Evolutionary conservation across 2,113 vertebrate genomes (phyloP).

Genomic region (Nipponia nippon): DNA sequence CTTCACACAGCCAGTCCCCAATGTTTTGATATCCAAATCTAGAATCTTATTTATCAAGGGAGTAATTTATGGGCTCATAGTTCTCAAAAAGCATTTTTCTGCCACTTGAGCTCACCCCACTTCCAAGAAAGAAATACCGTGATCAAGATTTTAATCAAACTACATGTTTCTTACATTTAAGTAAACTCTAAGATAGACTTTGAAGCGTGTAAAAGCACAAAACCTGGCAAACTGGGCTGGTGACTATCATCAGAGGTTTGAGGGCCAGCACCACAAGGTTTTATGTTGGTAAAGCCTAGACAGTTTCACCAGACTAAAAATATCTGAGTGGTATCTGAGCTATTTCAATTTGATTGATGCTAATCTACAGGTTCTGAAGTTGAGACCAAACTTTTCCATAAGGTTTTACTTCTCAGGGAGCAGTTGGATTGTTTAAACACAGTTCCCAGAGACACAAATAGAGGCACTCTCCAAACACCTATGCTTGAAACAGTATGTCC

Average conservation of each 20-base stretch:
- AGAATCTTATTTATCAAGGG: background rate
- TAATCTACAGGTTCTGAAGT: background rate
- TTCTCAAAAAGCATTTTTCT: background rate
- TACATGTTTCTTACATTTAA: background rate
- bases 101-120: background rate
- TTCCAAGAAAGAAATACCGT: background rate
- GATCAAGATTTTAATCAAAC: background rate
- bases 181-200: background rate
- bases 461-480: background rate
- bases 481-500: background rate
- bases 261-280: background rate
- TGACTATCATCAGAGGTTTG: background rate
- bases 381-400: background rate
- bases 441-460: background rate
- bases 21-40: slow-evolving; percentile 88
- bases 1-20: slow-evolving; percentile 80
- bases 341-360: background rate
- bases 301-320: background rate
- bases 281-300: background rate
- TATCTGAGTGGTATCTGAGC: background rate
- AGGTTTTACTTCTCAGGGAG: background rate
- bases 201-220: background rate
- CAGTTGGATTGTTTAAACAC: background rate
- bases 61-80: background rate
- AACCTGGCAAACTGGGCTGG: background rate